Percentiles rank a stretch among this genome's conserved stretches.
These are phyloP conservation scores for Alosa alosa DNA, from an alignment of 2,113 vertebrate species.

Conservation along the genomic window DNA sequence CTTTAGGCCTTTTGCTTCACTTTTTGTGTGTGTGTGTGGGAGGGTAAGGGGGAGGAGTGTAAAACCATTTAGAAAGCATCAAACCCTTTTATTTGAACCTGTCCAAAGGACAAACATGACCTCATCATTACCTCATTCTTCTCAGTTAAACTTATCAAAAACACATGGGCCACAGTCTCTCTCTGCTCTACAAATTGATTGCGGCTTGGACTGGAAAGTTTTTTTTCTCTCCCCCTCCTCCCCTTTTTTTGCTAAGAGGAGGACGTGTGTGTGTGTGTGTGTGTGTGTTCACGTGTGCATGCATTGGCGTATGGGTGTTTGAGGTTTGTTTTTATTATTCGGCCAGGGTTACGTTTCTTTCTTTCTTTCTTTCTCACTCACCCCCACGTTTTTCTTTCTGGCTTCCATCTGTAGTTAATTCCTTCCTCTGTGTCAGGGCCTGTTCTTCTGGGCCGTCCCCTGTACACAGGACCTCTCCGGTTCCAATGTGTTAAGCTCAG, in stretches of 20 bases:
- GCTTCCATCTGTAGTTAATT: slow-evolving; percentile 45
- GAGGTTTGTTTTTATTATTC: slow-evolving; percentile 56
- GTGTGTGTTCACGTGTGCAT: not conserved
- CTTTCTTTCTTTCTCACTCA: slow-evolving; percentile 40
- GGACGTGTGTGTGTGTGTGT: slow-evolving; percentile 34
- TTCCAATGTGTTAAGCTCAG: not conserved
- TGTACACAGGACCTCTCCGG: not conserved
- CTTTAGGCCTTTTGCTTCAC: not conserved
- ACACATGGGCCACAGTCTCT: slow-evolving; percentile 56
- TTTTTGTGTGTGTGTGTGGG: not conserved
- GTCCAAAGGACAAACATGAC: slow-evolving; percentile 70
- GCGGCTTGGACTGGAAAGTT: slow-evolving; percentile 53
- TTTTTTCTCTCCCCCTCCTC: slow-evolving; percentile 13
- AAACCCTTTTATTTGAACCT: slow-evolving; percentile 60
- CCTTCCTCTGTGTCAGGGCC: slow-evolving; percentile 29
- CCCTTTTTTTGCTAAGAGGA: slow-evolving; percentile 49
- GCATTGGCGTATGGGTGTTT: not conserved
- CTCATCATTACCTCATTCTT: slow-evolving; percentile 72
- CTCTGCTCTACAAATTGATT: slow-evolving; percentile 46
- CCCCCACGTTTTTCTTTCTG: slow-evolving; percentile 15
- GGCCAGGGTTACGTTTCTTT: slow-evolving; percentile 43
- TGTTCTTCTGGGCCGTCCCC: slow-evolving; percentile 1
- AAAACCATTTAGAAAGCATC: slow-evolving; percentile 51
- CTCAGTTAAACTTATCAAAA: slow-evolving; percentile 71
- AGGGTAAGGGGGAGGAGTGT: not conserved